These are phyloP conservation scores for Corythaixoides concolor DNA, from an alignment of 2,113 vertebrate species.

Conservation along the genomic window DNA sequence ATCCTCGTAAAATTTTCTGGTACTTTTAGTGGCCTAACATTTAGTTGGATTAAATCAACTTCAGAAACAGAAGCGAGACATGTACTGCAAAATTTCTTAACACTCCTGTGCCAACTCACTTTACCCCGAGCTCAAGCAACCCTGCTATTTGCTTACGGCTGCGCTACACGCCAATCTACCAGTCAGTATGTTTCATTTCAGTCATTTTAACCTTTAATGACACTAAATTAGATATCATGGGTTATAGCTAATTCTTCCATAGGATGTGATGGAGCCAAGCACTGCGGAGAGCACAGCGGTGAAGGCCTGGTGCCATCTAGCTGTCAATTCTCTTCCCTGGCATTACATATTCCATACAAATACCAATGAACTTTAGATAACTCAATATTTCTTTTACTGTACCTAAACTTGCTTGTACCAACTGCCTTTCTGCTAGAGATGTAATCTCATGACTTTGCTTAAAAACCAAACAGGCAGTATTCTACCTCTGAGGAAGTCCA, in stretches of 20 bases:
- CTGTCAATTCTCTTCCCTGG: not conserved
- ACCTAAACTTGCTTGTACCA: not conserved
- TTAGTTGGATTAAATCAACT: not conserved
- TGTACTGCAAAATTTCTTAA: rapidly evolving
- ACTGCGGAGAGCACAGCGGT: not conserved
- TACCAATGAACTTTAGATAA: rapidly evolving
- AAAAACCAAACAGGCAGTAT: not conserved
- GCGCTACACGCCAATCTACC: not conserved
- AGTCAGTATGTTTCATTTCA: not conserved
- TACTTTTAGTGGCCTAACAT: not conserved
- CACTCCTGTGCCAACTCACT: not conserved
- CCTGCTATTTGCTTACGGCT: not conserved
- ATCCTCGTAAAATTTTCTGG: not conserved
- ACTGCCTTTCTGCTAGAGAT: not conserved
- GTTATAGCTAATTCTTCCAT: not conserved
- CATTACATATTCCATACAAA: not conserved
- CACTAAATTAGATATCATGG: not conserved
- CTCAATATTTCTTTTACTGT: rapidly evolving
- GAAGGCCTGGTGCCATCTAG: constrained; percentile 61
- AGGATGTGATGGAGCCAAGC: rapidly evolving
- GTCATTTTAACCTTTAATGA: not conserved
- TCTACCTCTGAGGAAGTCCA: not conserved
- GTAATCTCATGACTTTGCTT: not conserved
- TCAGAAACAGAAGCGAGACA: not conserved
- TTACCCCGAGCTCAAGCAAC: too few relatives aligned